Conservation (phyloP, 2,113 vertebrate species). For the Eulacestoma nigropectus region DNA sequence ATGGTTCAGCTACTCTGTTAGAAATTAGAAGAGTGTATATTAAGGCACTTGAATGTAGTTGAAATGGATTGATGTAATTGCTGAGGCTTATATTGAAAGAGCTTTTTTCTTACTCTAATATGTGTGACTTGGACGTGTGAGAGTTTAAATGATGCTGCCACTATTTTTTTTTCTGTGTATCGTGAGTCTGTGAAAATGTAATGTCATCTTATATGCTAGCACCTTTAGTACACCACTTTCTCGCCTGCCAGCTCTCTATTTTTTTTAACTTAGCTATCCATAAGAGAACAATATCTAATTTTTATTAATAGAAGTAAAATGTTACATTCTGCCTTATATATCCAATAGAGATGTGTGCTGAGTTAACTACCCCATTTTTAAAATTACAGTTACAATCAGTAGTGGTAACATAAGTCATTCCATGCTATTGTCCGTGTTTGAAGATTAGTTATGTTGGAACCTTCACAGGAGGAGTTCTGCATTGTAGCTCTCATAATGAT, state of each 20-base stretch:
- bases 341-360: neutral
- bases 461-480: neutral
- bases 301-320: neutral
- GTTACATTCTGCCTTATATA: neutral
- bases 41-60: neutral
- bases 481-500: neutral
- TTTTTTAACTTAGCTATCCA: neutral
- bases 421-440: neutral
- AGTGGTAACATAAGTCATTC: neutral
- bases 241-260: neutral
- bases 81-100: neutral
- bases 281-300: neutral
- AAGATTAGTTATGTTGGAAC: neutral
- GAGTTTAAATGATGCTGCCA: neutral
- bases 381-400: neutral
- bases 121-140: neutral
- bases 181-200: neutral
- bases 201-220: neutral
- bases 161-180: neutral
- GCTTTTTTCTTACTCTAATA: neutral
- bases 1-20: neutral
- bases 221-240: neutral
- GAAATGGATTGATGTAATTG: neutral
- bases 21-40: neutral
- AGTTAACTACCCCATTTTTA: neutral